phyloP scores from a whole-genome alignment of 1,140 invertebrate genomes.

The Penaeus japonicus region DNA sequence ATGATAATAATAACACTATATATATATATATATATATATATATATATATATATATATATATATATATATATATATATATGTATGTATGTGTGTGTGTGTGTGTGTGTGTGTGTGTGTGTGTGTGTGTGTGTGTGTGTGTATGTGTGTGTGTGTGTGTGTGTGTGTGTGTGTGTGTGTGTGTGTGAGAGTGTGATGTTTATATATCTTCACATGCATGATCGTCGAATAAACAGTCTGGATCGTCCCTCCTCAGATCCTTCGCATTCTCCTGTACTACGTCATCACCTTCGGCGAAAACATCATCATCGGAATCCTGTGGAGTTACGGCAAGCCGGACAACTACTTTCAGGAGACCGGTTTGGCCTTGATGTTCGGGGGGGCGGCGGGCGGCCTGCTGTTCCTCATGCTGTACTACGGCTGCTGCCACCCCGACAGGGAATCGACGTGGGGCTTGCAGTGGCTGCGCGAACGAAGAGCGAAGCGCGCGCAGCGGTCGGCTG shows the following conservation, averaged over 20 bases:
- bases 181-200: not conserved
- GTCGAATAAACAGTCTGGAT: not conserved
- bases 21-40: too few species aligned
- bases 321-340: conserved; percentile 25
- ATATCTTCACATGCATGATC: not conserved
- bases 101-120: too few species aligned
- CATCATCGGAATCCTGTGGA: conserved; percentile 50
- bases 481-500: too few species aligned
- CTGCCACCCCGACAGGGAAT: conserved; percentile 48
- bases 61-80: too few species aligned
- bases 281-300: conserved; percentile 50
- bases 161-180: not conserved
- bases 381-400: conserved; percentile 40
- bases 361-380: conserved; percentile 44
- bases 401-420: conserved; percentile 47
- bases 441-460: conserved; percentile 35
- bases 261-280: conserved; percentile 47
- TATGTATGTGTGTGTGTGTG: too few species aligned
- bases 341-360: conserved; percentile 47
- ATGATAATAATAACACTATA: too few species aligned
- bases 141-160: too few species aligned
- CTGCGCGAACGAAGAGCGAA: not conserved
- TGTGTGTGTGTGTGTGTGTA: too few species aligned
- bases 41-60: too few species aligned
- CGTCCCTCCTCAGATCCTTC: conserved; percentile 32